Base-by-base conservation (phyloP, 2,797 vertebrate species). In the Halcyon badia region DNA sequence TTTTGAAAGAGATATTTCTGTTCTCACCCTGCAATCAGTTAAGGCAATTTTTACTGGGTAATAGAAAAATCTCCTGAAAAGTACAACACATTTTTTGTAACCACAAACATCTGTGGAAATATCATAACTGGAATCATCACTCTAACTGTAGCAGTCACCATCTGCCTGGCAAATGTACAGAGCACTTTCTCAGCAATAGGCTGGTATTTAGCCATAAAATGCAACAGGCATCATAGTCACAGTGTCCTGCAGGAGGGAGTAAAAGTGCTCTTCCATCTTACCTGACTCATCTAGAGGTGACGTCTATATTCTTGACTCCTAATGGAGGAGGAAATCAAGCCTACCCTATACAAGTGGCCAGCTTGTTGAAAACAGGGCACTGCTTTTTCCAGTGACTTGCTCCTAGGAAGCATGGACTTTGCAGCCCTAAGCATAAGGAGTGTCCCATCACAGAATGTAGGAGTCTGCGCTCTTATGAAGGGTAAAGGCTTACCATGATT, bases 81-180 rank as follows among this genome's bases (percentile, higher is more conserved):
- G 46, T 69, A 56, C 49, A 91, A 66, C 46, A 66, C 62, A 31
- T 68, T 89, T 91, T 72, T 64, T 83, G 39, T 93, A 62, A 62
- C 86, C 83, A 69, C 62, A 91, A 95, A 78, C 70, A 91, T 84
- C 75, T 87, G 75, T 76, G 71, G 54, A 84, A 73, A 83, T 61
- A 85, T 56, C 28, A 25, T 72, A 58, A 48, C 41, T 78, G 42
- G 57, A 94, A 81, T 72, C 24, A 37, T 76, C 79, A 51, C 16
- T 73, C 56, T 49, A 25, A 60, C 64, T 65, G 33, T 33, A 79
- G n/a, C 80, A 66, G 11, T 80, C 54, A 83, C 75, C 68, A 73
- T 57, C 87, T 90, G 82, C 51, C 85, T 82, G 62, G 77, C 48
- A 83, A 92, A 94, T 10, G 33, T n/a, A 28, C 82, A 87, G 49